phyloP scores from a whole-genome alignment of 2,113 vertebrate species.

The Amia ocellicauda region DNA sequence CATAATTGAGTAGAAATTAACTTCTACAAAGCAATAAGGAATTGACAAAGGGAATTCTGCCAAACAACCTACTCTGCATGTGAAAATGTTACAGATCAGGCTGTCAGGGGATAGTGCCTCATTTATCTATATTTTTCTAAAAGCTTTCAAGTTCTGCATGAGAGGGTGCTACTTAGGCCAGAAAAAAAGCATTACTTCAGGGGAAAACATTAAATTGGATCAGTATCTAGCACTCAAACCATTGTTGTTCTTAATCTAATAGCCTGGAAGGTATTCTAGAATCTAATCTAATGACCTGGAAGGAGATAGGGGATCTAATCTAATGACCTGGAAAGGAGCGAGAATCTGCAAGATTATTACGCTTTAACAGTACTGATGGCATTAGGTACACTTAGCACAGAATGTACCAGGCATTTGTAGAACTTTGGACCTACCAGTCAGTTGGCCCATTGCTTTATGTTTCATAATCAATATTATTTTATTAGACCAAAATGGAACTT shows the following conservation, averaged over 20 bases:
- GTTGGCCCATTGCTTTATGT: too few species aligned
- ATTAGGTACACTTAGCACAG: too few species aligned
- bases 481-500: too few species aligned
- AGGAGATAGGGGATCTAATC: conserved; percentile 11
- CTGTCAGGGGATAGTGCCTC: neutral
- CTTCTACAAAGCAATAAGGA: neutral
- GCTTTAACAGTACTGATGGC: neutral
- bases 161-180: conserved; percentile 6
- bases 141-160: conserved; percentile 17
- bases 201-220: conserved; percentile 9
- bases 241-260: conserved; percentile 14
- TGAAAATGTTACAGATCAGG: neutral
- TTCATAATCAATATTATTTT: too few species aligned
- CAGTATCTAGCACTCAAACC: neutral
- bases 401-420: too few species aligned
- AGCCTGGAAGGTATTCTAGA: conserved; percentile 5
- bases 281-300: conserved; percentile 15
- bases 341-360: conserved; percentile 1
- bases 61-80: conserved; percentile 9
- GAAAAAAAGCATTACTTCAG: conserved; percentile 8
- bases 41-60: neutral
- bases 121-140: neutral
- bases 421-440: too few species aligned
- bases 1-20: conserved; percentile 4
- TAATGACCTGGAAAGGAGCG: conserved; percentile 11